Base-by-base conservation (phyloP, 1,140 invertebrate genomes). In the Heliconius congener region DNA sequence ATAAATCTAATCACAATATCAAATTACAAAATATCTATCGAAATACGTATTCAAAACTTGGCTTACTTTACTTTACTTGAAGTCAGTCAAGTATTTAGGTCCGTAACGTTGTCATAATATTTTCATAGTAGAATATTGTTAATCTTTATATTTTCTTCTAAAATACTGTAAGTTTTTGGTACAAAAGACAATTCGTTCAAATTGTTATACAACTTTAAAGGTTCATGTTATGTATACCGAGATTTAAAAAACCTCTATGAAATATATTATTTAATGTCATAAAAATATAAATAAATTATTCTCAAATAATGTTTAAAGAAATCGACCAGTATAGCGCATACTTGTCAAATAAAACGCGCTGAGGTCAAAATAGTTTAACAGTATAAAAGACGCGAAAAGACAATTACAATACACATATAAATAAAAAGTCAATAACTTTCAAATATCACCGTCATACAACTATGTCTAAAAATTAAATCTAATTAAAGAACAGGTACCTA, bases 1-100 rank as follows among this genome's bases (percentile, higher is more conserved):
- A 81, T 84, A 82, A 83, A 84, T 83, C 83, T 88, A 90, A 90
- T 90, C 87, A 90, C 89, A 89, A 85, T 87, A 89, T 87, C 80
- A 89, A 88, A 88, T 86, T 87, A 90, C 87, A 87, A 81, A 83
- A 82, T 79, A 80, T 77, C 76, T 81, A 81, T 77, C 78, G 77
- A 82, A 82, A 77, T 75, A 82, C 72, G 42, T 30, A 73, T 76
- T 71, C 30, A 77, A 81, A 81, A 76, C 57, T 81, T 77, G 76
- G 57, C 75, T 81, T 77, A 80, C 37, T 77, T 55, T 74, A 82
- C 39, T 57, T 23, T 52, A 66, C 60, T 27, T 66, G n/a, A 71
- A 52, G 19, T 72, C 71, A 78, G 71, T 78, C 23, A 77, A 77
- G 79, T 72, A 79, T 79, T 78, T 81, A 80, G 72, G 81, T 79